These are phyloP conservation scores for Galeruca laticollis DNA, from an alignment of 2,888 invertebrate species.

Conservation along the genomic window DNA sequence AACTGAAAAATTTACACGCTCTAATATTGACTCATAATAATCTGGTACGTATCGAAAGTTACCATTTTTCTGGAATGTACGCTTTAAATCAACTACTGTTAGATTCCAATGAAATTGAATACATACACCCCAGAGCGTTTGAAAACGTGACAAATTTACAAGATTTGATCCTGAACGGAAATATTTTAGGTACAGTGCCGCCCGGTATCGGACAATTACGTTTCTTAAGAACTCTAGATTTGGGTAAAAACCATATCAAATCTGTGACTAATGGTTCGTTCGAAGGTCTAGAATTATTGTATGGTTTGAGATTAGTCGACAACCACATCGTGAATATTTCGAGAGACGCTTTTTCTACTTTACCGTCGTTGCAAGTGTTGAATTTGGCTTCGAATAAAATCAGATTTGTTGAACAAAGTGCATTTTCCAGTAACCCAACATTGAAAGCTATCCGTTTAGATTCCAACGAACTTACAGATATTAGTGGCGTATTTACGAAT, in stretches of 20 bases:
- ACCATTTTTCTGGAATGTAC: constrained; percentile 79
- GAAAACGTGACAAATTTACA: constrained; percentile 83
- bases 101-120: constrained; percentile 79
- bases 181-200: constrained; percentile 78
- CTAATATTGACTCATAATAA: constrained; percentile 80
- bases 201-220: constrained; percentile 77
- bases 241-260: constrained; percentile 85
- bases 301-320: constrained; percentile 82
- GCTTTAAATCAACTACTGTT: constrained; percentile 80
- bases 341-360: constrained; percentile 78
- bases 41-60: constrained; percentile 76
- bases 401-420: constrained; percentile 81
- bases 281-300: constrained; percentile 79
- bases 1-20: constrained; percentile 82
- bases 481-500: constrained; percentile 82
- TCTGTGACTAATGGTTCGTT: constrained; percentile 79
- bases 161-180: constrained; percentile 82
- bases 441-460: constrained; percentile 82
- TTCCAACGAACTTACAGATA: constrained; percentile 81
- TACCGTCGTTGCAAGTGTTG: constrained; percentile 81
- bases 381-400: constrained; percentile 86
- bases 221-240: constrained; percentile 81
- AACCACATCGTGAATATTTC: constrained; percentile 84
- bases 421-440: constrained; percentile 80
- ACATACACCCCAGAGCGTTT: constrained; percentile 78